Evolutionary conservation across 2,888 invertebrate species (phyloP), one percentile per base, ranked within the genome.

Genomic region (Gymnocheta viridis): DNA sequence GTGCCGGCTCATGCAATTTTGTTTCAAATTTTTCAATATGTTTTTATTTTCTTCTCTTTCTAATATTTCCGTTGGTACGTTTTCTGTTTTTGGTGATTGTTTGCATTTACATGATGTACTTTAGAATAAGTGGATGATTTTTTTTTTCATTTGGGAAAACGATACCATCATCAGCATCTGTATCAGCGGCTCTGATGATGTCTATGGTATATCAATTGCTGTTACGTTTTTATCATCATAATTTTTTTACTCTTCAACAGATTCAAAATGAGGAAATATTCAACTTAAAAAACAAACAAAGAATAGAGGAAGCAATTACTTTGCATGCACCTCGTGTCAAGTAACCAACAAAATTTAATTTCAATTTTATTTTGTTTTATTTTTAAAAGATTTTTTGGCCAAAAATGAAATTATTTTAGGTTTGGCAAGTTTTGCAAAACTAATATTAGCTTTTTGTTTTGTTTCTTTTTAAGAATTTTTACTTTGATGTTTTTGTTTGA

Each of bases 111-210:
- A 73, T 82, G 81, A 72, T 82, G 83, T 80, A 73, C 86, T 86
- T 86, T 85, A 85, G 89, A 89, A 86, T 87, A 89, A 89, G 87
- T 89, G 90, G 88, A 89, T 64, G 86, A 32, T 10, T 47, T 76
- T 27, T 76, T 47, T 27, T 29, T 4, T 19, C 4, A 19, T 54
- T 27, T 14, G 4, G 29, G 86, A 87, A 89, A 83, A 72, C 47
- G 66, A 72, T 76, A 72, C 58, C 70, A 74, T 79, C 89, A 87
- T 51, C 70, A 73, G 51, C 60, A 73, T 78, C 51, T 38, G 62
- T 69, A 69, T 19, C 29, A 29, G 22, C 27, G 35, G 24, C 38
- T 56, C 29, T 58, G 78, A 73, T 67, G 27, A 19, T 74, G 56
- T 70, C 72, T 74, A 64, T 80, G 41, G 27, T 70, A 85, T 89